These are phyloP conservation scores for Miniopterus natalensis DNA, from an alignment of 2,113 vertebrate genomes.

Conservation along the genomic window DNA sequence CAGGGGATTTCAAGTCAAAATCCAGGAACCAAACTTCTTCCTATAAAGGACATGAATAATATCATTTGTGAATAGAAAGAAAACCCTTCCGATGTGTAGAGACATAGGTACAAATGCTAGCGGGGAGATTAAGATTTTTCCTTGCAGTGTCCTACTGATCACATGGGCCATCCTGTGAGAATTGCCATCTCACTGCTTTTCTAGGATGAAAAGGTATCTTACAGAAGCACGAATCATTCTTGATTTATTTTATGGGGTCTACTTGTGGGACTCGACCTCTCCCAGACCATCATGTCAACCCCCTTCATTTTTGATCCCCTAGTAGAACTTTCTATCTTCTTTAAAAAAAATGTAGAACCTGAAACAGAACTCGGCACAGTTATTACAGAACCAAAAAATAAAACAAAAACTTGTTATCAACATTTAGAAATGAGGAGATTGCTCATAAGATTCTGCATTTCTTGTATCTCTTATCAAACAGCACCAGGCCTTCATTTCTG, in stretches of 20 bases:
- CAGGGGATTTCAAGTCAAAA: conserved; percentile 40
- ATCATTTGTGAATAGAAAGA: not conserved
- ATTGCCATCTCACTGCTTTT: not conserved
- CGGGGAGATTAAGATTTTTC: not conserved
- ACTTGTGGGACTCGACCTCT: not conserved
- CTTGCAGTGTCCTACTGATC: too few species aligned
- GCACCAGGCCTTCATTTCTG: fast-evolving
- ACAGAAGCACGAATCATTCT: not conserved
- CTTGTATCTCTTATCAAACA: not conserved
- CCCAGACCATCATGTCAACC: not conserved
- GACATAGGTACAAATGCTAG: not conserved
- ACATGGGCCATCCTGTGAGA: not conserved
- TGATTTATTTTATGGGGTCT: not conserved
- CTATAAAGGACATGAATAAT: not conserved
- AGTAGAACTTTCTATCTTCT: not conserved
- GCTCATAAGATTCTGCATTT: not conserved
- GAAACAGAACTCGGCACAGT: conserved; percentile 9
- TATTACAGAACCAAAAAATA: not conserved
- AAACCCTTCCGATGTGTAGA: not conserved
- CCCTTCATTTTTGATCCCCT: not conserved
- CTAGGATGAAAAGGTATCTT: not conserved
- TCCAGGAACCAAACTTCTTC: not conserved
- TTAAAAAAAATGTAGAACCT: conserved; percentile 14
- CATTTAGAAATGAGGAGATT: not conserved
- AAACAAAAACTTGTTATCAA: not conserved